Evolutionary conservation across 2,888 invertebrate species (phyloP), one percentile per base, ranked within the genome.

Genomic region (Hoplodrina blanda): DNA sequence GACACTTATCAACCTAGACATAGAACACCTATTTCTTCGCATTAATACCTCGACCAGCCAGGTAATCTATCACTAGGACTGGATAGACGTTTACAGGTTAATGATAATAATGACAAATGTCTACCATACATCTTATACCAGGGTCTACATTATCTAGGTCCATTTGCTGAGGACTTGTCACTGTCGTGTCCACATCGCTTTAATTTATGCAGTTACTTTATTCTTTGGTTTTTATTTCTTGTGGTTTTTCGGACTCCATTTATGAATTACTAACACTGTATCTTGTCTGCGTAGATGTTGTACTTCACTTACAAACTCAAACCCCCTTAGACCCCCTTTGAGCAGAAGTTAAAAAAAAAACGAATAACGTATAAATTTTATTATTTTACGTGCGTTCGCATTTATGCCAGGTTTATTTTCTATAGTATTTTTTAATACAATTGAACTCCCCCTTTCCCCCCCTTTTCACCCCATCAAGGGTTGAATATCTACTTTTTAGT

Each of bases 81-180:
- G 30, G 15, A 56, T 25, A 20, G 60, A 63, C 70, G 37, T 70
- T 70, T 75, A 52, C 65, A 49, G 63, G 61, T n/a, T 78, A 78
- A 78, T 78, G 78, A 78, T 78, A 64, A 78, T 78, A 78, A 54
- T 78, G 74, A 78, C 52, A 57, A 78, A 78, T 64, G 33, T 74
- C 19, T 8, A 20, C 6, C 20, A 55, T 70, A 11, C 19, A 13
- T 78, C 74, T 41, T 70, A 15, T 8, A 0, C 55, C 2, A 10
- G 73, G 52, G 70, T 46, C 49, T 74, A 70, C 30, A 67, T 75
- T 67, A 69, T 63, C 60, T 59, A 20, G 64, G 37, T 59, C 13
- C 56, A 73, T 73, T 76, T 64, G 50, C 69, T 30, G 19, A 19
- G 25, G 37, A 15, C 63, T 56, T 62, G 50, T 72, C 54, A 41